Evolutionary conservation across 2,888 invertebrate species (phyloP).

Genomic region (Sphaerophoria taeniata): DNA sequence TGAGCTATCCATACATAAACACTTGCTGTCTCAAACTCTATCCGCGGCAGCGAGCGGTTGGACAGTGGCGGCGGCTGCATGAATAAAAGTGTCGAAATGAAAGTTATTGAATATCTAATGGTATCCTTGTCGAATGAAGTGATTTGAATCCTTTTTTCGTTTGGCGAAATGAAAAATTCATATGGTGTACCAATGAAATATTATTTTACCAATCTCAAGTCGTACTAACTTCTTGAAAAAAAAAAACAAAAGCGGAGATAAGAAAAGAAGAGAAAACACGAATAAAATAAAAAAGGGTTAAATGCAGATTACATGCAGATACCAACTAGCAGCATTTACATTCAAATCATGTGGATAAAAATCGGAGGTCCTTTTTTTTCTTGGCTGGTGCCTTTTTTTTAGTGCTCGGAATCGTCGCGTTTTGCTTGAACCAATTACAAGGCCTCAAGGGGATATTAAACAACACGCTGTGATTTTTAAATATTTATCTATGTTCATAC

Average conservation of each 20-base stretch:
- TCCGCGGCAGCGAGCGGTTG: no score
- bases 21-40: background rate
- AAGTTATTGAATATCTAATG: constrained; percentile 74
- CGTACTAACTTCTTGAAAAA: background rate
- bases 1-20: constrained; percentile 28
- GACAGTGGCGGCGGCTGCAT: background rate
- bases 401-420: constrained; percentile 22
- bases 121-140: constrained; percentile 71
- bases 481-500: constrained; percentile 46
- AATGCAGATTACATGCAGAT: constrained; percentile 60
- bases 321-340: constrained; percentile 54
- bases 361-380: constrained; percentile 55
- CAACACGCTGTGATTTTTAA: constrained; percentile 61
- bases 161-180: constrained; percentile 71
- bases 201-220: constrained; percentile 55
- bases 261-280: constrained; percentile 7
- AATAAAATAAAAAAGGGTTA: constrained; percentile 45
- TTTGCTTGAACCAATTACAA: constrained; percentile 44
- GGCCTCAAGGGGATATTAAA: constrained; percentile 57
- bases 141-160: constrained; percentile 61
- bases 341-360: constrained; percentile 71
- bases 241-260: background rate
- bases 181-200: constrained; percentile 65
- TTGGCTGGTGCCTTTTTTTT: constrained; percentile 15
- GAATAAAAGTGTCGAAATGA: constrained; percentile 62